A percentile compares a stretch with the other conserved stretches of the same genome.
These are phyloP conservation scores for Acrocyrtus sp. DNA, from an alignment of 2,888 invertebrate genomes.

Conservation along the genomic window DNA sequence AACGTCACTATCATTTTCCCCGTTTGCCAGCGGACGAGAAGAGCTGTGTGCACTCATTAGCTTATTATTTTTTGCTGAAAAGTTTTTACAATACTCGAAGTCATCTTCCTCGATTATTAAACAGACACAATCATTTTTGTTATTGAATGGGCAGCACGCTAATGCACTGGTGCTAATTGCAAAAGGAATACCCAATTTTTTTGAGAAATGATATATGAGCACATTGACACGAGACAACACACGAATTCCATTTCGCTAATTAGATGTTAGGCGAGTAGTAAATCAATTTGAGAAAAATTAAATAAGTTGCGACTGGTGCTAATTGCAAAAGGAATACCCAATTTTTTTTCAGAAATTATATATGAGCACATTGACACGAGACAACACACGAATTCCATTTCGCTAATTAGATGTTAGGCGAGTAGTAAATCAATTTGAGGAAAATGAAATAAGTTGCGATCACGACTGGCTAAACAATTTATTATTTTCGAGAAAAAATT, in stretches of 20 bases:
- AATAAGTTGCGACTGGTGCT: neutral
- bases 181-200: neutral
- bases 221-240: constrained; percentile 29
- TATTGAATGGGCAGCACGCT: too few species aligned
- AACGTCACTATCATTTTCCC: too few species aligned
- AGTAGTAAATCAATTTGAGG: neutral
- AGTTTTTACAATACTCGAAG: too few species aligned
- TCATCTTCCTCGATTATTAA: constrained; percentile 5
- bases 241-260: neutral
- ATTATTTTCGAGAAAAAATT: too few species aligned
- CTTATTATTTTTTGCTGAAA: neutral
- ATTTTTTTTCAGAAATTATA: neutral
- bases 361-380: constrained; percentile 42
- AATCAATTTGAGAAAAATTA: neutral
- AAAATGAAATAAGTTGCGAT: neutral
- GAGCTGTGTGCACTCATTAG: neutral
- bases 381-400: neutral
- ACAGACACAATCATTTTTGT: constrained; percentile 10
- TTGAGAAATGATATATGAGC: constrained; percentile 26
- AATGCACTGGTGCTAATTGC: neutral
- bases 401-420: too few species aligned
- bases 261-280: too few species aligned
- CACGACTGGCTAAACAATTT: too few species aligned
- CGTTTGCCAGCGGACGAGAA: too few species aligned
- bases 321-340: neutral